Evolutionary conservation across 2,113 vertebrate genomes (phyloP).

Genomic region (Perognathus longimembris): DNA sequence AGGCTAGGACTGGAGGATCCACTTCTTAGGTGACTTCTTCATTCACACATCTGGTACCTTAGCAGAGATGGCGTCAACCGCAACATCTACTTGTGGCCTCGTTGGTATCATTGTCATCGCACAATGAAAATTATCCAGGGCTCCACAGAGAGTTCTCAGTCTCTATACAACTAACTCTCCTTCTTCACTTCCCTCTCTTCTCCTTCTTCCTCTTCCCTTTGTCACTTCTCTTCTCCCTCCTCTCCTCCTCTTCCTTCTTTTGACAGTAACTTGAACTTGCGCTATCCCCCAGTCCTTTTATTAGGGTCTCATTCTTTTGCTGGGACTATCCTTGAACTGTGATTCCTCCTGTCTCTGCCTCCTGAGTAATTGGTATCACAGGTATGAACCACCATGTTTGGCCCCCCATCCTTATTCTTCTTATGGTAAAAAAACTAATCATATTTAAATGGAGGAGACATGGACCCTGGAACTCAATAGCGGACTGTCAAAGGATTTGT

Average conservation of each 20-base stretch:
- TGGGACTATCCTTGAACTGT: too few relatives aligned
- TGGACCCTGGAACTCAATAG: neutral
- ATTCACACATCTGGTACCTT: neutral
- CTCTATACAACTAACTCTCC: neutral
- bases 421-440: neutral
- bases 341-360: too few relatives aligned
- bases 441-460: neutral
- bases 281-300: too few relatives aligned
- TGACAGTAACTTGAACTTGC: too few relatives aligned
- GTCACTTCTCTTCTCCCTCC: too few relatives aligned
- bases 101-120: neutral
- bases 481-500: neutral
- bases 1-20: neutral
- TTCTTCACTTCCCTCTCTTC: too few relatives aligned
- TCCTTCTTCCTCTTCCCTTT: too few relatives aligned
- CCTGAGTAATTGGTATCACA: too few relatives aligned
- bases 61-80: neutral
- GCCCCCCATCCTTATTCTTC: neutral
- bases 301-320: too few relatives aligned
- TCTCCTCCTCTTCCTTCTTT: too few relatives aligned
- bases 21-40: neutral
- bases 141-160: neutral
- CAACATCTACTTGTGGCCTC: neutral
- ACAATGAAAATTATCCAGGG: neutral
- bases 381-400: too few relatives aligned